phyloP scores from a whole-genome alignment of 1,140 invertebrate species.

The Psix sp. region DNA sequence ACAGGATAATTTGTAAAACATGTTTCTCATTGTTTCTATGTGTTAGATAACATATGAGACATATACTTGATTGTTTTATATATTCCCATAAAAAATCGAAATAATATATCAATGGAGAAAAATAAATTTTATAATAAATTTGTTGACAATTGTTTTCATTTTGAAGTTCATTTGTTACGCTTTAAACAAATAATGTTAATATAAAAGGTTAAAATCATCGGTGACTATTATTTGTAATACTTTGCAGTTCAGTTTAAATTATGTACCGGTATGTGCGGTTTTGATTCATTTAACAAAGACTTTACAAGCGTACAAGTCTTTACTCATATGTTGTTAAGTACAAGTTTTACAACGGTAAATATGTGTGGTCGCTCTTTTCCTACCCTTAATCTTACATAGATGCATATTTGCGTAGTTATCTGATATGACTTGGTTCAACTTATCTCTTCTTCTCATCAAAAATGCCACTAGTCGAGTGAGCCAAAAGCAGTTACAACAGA shows the following conservation, averaged over 20 bases:
- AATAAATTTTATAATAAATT: neutral
- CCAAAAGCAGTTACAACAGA: slow-evolving; percentile 41
- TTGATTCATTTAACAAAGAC: no score
- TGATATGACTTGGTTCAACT: slow-evolving; percentile 64
- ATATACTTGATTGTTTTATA: no score
- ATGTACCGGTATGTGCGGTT: no score
- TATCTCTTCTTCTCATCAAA: slow-evolving; percentile 68
- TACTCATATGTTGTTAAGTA: slow-evolving; percentile 20
- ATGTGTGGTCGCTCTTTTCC: slow-evolving; percentile 61
- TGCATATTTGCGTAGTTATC: slow-evolving; percentile 67
- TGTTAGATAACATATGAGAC: no score
- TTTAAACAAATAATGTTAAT: no score
- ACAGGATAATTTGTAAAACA: no score
- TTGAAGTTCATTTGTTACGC: no score
- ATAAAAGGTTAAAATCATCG: slow-evolving; percentile 50
- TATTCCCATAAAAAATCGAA: neutral
- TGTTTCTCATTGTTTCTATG: no score
- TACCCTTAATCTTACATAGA: slow-evolving; percentile 58
- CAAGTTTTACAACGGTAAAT: slow-evolving; percentile 52
- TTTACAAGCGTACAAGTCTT: no score
- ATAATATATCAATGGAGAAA: neutral
- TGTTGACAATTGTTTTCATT: neutral
- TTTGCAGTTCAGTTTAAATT: no score
- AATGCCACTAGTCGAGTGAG: slow-evolving; percentile 63
- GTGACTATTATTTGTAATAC: slow-evolving; percentile 55